These are phyloP conservation scores for Petrocephalus schoutedeni DNA, from an alignment of 2,797 vertebrate species.

Conservation along the genomic window DNA sequence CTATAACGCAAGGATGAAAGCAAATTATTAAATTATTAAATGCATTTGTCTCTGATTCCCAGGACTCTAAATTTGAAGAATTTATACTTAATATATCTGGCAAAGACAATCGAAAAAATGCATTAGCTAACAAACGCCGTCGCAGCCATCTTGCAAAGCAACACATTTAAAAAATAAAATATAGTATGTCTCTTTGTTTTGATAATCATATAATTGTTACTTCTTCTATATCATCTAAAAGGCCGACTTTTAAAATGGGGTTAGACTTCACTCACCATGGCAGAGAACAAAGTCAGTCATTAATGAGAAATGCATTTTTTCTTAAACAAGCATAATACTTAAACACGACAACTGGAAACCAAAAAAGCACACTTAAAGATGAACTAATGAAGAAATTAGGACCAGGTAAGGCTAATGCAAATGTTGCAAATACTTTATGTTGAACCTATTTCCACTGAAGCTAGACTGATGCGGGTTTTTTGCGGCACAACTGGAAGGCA, in stretches of 20 bases:
- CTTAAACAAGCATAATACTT: not conserved
- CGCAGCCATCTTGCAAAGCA: not conserved
- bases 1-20: not conserved
- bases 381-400: not conserved
- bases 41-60: not conserved
- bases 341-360: not conserved
- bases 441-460: not conserved
- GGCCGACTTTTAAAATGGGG: not conserved
- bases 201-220: not conserved
- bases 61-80: not conserved
- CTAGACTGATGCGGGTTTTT: not conserved
- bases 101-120: not conserved
- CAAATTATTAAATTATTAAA: not conserved
- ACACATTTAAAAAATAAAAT: not conserved
- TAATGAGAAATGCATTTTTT: not conserved
- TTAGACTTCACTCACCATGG: not conserved
- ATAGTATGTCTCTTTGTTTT: not conserved
- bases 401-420: not conserved
- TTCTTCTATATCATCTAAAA: not conserved
- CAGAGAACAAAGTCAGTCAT: not conserved
- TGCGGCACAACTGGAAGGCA: not conserved
- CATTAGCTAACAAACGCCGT: not conserved
- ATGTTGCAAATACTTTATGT: not conserved
- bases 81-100: not conserved
- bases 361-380: not conserved